Percentiles rank a stretch among this genome's conserved stretches.
Evolutionary conservation across 1,140 invertebrate genomes (phyloP).

Genomic region (Drosophila watanabei): DNA sequence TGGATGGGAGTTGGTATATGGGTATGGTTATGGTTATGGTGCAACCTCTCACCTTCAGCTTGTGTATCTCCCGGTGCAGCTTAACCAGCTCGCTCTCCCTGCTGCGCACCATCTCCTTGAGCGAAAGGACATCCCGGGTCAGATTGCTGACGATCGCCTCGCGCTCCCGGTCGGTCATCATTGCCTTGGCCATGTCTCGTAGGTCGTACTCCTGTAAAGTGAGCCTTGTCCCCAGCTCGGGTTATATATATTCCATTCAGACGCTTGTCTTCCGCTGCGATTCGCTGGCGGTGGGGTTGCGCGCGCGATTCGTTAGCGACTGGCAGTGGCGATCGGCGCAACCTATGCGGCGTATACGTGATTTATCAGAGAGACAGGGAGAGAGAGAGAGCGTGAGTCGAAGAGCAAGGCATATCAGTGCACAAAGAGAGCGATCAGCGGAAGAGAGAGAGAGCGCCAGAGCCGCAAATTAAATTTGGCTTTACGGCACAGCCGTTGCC

Average conservation of each 20-base stretch:
- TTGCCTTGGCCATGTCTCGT: conserved; percentile 31
- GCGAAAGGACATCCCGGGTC: conserved; percentile 50
- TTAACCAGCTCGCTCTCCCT: conserved; percentile 74
- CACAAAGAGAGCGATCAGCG: conserved; percentile 31
- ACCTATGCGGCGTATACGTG: conserved; percentile 74
- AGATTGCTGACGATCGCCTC: conserved; percentile 52
- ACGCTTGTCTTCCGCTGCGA: conserved; percentile 29
- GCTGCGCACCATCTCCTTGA: conserved; percentile 64
- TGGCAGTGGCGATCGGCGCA: conserved; percentile 60
- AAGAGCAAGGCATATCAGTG: conserved; percentile 7
- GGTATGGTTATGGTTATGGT: neutral
- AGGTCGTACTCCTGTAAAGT: neutral
- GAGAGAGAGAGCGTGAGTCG: neutral
- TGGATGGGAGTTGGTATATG: neutral
- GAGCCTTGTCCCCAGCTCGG: neutral
- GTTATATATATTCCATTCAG: conserved; percentile 55
- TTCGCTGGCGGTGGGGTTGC: conserved; percentile 37
- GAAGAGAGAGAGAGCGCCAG: neutral
- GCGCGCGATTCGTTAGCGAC: conserved; percentile 62
- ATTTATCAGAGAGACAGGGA: conserved; percentile 28
- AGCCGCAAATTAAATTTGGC: conserved; percentile 17
- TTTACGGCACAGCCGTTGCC: conserved; percentile 1
- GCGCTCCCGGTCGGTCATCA: conserved; percentile 48
- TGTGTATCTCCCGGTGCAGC: conserved; percentile 88
- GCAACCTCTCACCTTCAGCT: conserved; percentile 86